Conservation (phyloP, 2,888 invertebrate genomes). For the Lochmaea capreae region DNA sequence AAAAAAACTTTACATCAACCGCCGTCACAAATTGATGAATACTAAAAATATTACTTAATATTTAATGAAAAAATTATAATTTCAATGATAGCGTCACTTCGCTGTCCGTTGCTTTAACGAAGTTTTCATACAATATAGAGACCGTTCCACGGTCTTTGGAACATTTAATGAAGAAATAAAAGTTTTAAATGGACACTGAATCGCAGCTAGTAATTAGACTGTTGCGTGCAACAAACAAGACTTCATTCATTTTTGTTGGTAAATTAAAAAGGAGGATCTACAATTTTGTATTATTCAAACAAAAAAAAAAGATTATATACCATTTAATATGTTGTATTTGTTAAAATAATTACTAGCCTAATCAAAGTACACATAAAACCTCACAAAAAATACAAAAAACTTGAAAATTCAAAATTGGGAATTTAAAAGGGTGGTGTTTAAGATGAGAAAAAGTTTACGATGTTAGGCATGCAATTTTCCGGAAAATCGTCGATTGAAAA, state of each 20-base stretch:
- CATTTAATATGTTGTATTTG: not conserved
- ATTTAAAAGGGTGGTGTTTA: no score
- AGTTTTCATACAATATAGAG: not conserved
- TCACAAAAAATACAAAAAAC: no score
- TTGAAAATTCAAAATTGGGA: no score
- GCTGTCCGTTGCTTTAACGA: not conserved
- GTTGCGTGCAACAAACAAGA: not conserved
- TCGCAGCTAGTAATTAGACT: not conserved
- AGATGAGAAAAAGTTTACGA: no score
- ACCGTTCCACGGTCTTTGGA: not conserved
- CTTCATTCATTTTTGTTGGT: not conserved
- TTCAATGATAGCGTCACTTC: no score
- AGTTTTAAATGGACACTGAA: conserved; percentile 1
- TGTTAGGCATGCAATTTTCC: no score
- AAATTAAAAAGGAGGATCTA: not conserved
- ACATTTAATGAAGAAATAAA: conserved; percentile 7
- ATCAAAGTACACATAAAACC: no score
- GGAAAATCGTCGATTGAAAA: no score
- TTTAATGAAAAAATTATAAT: no score
- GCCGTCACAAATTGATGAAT: no score
- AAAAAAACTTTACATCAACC: no score
- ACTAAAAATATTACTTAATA: not conserved
- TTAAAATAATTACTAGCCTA: no score
- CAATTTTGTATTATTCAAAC: not conserved
- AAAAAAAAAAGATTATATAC: not conserved